phyloP scores from a whole-genome alignment of 2,888 invertebrate species.

The Crematogaster levior region DNA sequence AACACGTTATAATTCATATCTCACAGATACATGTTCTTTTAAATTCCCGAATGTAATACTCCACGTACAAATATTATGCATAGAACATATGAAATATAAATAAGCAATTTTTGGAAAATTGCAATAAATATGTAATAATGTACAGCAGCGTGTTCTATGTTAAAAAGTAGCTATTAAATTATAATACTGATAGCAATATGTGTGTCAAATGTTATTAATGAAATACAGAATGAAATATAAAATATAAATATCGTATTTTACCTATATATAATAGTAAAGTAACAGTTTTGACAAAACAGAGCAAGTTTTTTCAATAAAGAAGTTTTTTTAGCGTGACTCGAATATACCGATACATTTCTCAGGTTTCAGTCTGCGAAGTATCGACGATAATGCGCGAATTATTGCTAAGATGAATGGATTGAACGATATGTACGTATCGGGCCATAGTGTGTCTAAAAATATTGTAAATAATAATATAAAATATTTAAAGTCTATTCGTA shows the following conservation, averaged over 20 bases:
- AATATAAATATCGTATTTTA: background rate
- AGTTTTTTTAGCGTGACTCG: background rate
- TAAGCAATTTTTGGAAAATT: background rate
- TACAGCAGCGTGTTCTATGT: background rate
- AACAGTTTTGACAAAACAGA: background rate
- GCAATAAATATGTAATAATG: background rate
- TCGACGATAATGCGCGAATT: constrained; percentile 29
- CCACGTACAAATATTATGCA: background rate
- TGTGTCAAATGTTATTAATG: background rate
- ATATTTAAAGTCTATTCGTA: background rate
- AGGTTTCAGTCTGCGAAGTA: constrained; percentile 4
- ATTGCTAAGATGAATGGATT: constrained; percentile 5
- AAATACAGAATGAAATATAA: background rate
- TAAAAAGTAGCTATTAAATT: background rate
- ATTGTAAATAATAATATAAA: too few relatives aligned
- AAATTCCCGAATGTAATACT: background rate
- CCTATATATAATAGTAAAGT: background rate
- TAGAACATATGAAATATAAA: constrained; percentile 15
- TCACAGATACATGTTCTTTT: background rate
- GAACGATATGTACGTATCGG: background rate
- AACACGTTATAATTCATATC: background rate
- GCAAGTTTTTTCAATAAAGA: background rate
- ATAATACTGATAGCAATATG: background rate
- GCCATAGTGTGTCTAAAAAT: background rate
- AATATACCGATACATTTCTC: background rate